Percentiles rank a stretch among this genome's conserved stretches.
Evolutionary conservation across 2,797 vertebrate genomes (phyloP).

Genomic region (Cheracebus regulus): DNA sequence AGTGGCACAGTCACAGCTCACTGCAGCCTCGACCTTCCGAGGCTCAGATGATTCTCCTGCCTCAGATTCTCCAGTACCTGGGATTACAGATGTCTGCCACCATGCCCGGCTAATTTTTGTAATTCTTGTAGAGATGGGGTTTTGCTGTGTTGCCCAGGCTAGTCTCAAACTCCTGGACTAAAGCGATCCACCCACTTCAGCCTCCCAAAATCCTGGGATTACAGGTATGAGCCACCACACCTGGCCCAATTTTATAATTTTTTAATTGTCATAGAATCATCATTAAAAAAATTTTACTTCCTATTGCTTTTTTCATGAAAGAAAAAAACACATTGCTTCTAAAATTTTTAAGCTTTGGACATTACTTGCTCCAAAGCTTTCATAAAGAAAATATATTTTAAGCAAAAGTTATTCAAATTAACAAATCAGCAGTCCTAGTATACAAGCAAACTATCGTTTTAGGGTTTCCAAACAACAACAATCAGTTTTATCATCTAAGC

Average conservation of each 20-base stretch:
- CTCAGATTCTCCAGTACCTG: background rate
- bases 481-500: constrained; percentile 17
- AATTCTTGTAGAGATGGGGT: background rate
- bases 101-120: background rate
- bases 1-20: background rate
- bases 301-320: constrained; percentile 2
- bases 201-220: background rate
- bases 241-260: background rate
- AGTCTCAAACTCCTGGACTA: background rate
- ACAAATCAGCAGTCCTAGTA: constrained; percentile 6
- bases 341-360: constrained; percentile 13
- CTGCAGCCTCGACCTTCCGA: background rate
- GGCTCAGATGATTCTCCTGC: background rate
- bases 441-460: background rate
- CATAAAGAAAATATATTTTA: constrained; percentile 43
- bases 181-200: background rate
- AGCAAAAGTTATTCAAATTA: constrained; percentile 17
- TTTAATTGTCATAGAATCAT: constrained; percentile 4
- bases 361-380: constrained; percentile 20
- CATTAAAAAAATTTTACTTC: constrained; percentile 13
- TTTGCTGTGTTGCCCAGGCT: background rate
- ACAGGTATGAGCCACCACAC: background rate
- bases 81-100: background rate
- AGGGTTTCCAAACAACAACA: background rate
- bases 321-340: constrained; percentile 17